Conservation (phyloP, 2,797 vertebrate species). For the Characodon lateralis region DNA sequence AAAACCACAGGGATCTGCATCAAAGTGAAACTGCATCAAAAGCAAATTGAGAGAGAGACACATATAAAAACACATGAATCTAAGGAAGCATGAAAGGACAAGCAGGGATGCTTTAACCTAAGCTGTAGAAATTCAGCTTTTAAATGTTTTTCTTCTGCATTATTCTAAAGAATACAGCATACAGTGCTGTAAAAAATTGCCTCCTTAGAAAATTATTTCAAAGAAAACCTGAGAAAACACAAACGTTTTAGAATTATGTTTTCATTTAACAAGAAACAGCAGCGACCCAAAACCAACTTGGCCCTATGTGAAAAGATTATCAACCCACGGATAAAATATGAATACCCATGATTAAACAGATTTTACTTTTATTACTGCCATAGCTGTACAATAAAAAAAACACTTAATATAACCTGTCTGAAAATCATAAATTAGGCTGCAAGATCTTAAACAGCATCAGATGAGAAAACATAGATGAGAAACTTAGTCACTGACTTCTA, state of each 20-base stretch:
- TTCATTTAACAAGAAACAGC: not conserved
- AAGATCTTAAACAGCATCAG: not conserved
- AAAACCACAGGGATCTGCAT: slow-evolving; percentile 31
- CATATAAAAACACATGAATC: slow-evolving; percentile 18
- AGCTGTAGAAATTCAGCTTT: not conserved
- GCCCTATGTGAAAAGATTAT: not conserved
- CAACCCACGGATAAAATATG: not conserved
- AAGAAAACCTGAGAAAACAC: not conserved
- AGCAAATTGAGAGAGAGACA: slow-evolving; percentile 26
- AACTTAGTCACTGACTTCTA: not conserved
- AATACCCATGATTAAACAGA: not conserved
- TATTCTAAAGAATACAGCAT: not conserved
- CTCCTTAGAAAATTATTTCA: not conserved
- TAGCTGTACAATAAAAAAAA: not conserved
- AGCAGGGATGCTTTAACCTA: not conserved
- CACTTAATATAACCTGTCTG: not conserved
- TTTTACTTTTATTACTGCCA: not conserved
- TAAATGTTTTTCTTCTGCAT: not conserved
- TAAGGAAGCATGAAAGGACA: slow-evolving; percentile 28
- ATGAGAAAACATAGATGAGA: not conserved
- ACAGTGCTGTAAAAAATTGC: not conserved
- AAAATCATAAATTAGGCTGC: not conserved
- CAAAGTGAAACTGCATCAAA: slow-evolving; percentile 19
- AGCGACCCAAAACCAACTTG: not conserved
- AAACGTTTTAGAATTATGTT: not conserved